These are phyloP conservation scores for Aphidoletes aphidimyza DNA, from an alignment of 2,888 invertebrate species.

Conservation along the genomic window DNA sequence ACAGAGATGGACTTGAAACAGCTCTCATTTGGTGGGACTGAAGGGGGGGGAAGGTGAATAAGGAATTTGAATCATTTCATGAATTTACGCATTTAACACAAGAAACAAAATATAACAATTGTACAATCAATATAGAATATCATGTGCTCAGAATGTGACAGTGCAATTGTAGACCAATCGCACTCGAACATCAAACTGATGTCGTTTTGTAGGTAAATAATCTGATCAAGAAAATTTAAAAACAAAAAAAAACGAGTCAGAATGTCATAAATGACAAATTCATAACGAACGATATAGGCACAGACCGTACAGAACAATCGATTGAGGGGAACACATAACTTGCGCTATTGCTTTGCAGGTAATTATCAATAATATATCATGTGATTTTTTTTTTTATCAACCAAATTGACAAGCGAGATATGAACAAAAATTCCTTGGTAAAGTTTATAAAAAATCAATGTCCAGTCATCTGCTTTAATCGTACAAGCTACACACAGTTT, in stretches of 20 bases:
- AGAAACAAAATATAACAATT: neutral
- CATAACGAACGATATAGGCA: too few relatives aligned
- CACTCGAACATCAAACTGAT: too few relatives aligned
- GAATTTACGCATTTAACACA: neutral
- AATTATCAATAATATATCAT: neutral
- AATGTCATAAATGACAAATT: neutral
- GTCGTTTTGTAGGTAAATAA: neutral
- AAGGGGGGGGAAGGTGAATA: too few relatives aligned
- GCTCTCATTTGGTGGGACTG: conserved; percentile 66
- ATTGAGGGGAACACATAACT: too few relatives aligned
- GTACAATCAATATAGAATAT: neutral
- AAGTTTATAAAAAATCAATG: neutral
- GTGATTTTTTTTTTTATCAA: neutral
- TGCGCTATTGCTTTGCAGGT: too few relatives aligned
- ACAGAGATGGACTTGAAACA: conserved; percentile 65
- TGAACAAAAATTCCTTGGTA: conserved; percentile 32
- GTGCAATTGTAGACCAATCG: too few relatives aligned
- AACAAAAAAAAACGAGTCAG: neutral
- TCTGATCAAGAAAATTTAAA: neutral
- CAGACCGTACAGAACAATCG: too few relatives aligned
- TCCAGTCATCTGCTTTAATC: too few relatives aligned
- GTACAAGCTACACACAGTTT: too few relatives aligned
- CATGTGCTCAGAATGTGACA: neutral
- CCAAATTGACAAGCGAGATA: neutral
- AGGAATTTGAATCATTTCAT: too few relatives aligned